phyloP scores from a whole-genome alignment of 2,797 vertebrate genomes.

The Botia almorhae region DNA sequence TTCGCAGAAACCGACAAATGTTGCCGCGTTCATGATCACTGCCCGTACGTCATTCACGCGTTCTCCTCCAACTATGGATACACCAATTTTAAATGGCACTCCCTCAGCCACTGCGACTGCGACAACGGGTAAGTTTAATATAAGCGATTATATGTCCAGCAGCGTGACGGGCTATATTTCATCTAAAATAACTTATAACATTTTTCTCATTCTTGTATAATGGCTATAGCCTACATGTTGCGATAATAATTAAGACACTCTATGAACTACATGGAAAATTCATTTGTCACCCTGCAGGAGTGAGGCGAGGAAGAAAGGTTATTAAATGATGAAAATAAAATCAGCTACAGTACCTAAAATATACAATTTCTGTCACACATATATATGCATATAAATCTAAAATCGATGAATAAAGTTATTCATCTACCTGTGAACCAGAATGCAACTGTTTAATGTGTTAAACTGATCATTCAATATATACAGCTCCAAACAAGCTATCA shows the following conservation, averaged over 20 bases:
- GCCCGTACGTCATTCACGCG: constrained; percentile 88
- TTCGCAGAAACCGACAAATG: constrained; percentile 85
- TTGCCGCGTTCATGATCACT: constrained; percentile 91
- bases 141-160: no score
- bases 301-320: neutral
- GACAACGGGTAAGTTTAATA: constrained; percentile 80
- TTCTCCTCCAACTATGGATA: constrained; percentile 85
- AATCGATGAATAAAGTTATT: no score
- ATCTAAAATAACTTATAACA: neutral
- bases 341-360: neutral
- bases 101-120: constrained; percentile 90
- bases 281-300: neutral
- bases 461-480: no score
- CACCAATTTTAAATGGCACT: constrained; percentile 89
- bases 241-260: no score
- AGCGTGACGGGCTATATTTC: neutral
- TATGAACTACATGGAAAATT: neutral
- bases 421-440: no score
- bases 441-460: no score
- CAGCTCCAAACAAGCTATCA: neutral
- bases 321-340: neutral
- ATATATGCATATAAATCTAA: no score
- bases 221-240: neutral
- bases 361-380: neutral
- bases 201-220: neutral